Base-by-base conservation (phyloP, 2,113 vertebrate species). In the Rhynchopsitta pachyrhyncha region DNA sequence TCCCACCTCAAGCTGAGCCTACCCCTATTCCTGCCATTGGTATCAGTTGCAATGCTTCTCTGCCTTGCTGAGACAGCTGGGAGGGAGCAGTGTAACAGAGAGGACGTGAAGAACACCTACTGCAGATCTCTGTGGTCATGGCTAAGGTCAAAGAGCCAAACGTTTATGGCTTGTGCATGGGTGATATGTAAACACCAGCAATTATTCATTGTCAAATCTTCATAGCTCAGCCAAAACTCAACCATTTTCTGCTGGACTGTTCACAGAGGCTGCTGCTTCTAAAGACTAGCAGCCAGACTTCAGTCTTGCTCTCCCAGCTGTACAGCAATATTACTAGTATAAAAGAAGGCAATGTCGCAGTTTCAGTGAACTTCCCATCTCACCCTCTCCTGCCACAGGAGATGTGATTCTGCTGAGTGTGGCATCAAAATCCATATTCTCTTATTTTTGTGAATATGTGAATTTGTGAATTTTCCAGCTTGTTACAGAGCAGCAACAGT, bases 161-260 rank as follows among this genome's bases (percentile, higher is more conserved):
- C 4, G 1, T 94, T 95, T 88, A 86, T 83, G 85, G 90, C 63
- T 91, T 89, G 74, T 1, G 52, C 0, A 28, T 75, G 81, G 88
- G 86, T 28, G 88, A 88, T 88, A 71, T 71, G 68, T 83, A 96
- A 95, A 95, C 88, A 93, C 78, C 42, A 64, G 64, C 80, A 86
- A 96, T 95, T 95, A 83, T 96, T 97, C 92, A 83, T 55, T 96
- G 93, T 92, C 95, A 92, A 33, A 96, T 60, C 90, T 63, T 68
- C 85, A 42, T 64, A 90, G 31, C 76, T 88, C 60, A 81, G 85
- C 63, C 95, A 94, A 90, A 94, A 88, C 80, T 82, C 88, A 59
- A 9, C 73, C 33, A 60, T 90, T 88, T 94, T 84, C 33, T 94
- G 24, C 82, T 75, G 80, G 49, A 37, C 55, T 81, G 16, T 52